phyloP scores from a whole-genome alignment of 2,797 vertebrate genomes.

The Valencia hispanica region DNA sequence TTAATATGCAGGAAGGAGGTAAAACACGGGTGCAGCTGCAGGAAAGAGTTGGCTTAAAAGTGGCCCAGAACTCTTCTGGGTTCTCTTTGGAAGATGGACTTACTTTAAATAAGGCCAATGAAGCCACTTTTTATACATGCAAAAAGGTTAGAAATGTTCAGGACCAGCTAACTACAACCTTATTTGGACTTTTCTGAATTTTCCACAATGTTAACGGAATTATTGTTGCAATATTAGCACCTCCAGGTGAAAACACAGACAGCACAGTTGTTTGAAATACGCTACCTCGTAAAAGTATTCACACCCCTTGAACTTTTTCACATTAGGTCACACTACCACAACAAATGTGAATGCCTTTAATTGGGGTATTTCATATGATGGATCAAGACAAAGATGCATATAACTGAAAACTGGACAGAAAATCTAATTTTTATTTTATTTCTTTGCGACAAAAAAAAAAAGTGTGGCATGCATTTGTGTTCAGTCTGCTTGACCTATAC shows the following conservation, averaged over 20 bases:
- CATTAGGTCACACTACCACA: background rate
- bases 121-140: background rate
- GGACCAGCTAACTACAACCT: too few species aligned
- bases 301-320: background rate
- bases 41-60: background rate
- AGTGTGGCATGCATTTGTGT: background rate
- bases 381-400: background rate
- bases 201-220: background rate
- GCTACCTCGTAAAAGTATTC: background rate
- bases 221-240: slow-evolving; percentile 31
- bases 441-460: background rate
- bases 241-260: slow-evolving; percentile 15
- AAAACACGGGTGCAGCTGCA: background rate
- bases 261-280: background rate
- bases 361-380: background rate
- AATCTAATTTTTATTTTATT: background rate
- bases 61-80: background rate
- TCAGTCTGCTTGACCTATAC: background rate
- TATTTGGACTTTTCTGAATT: background rate
- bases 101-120: background rate
- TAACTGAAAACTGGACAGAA: background rate
- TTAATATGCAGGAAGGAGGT: background rate
- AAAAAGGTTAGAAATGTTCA: background rate
- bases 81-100: background rate
- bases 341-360: background rate